Percentiles rank a stretch among this genome's conserved stretches.
phyloP scores from a whole-genome alignment of 2,797 vertebrate genomes.

The Amniataba percoides region DNA sequence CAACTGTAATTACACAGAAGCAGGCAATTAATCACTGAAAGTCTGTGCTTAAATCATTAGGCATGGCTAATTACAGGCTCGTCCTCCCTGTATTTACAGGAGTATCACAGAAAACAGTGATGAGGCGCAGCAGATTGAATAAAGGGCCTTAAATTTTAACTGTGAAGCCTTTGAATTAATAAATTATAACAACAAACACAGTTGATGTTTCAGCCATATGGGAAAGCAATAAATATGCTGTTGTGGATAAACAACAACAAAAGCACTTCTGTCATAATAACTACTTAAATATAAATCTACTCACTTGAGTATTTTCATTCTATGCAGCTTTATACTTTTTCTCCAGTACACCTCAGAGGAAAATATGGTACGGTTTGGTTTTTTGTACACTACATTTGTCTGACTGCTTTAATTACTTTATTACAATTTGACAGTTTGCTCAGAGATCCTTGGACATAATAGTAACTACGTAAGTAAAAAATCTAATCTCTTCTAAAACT shows the following conservation, averaged over 20 bases:
- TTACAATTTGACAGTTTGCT: no score
- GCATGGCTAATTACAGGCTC: slow-evolving; percentile 52
- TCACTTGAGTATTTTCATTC: background rate
- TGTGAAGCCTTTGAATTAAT: slow-evolving; percentile 8
- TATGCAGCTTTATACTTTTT: background rate
- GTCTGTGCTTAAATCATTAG: slow-evolving; percentile 58
- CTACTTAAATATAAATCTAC: background rate
- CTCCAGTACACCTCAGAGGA: background rate
- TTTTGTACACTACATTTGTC: background rate
- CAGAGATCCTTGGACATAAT: no score
- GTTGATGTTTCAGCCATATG: no score
- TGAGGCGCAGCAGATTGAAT: background rate
- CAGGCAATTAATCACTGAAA: slow-evolving; percentile 44
- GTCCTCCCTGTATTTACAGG: slow-evolving; percentile 41
- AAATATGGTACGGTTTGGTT: background rate
- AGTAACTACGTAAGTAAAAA: background rate
- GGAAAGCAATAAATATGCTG: no score
- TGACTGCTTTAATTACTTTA: background rate
- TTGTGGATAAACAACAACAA: background rate
- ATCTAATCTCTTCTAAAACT: background rate
- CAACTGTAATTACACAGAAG: slow-evolving; percentile 57
- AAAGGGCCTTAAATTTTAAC: background rate
- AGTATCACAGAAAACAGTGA: slow-evolving; percentile 27
- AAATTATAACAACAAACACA: slow-evolving; percentile 3
- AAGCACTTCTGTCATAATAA: background rate